Evolutionary conservation across 2,888 invertebrate genomes (phyloP), one percentile per base, ranked within the genome.

Genomic region (Limnephilus lunatus): DNA sequence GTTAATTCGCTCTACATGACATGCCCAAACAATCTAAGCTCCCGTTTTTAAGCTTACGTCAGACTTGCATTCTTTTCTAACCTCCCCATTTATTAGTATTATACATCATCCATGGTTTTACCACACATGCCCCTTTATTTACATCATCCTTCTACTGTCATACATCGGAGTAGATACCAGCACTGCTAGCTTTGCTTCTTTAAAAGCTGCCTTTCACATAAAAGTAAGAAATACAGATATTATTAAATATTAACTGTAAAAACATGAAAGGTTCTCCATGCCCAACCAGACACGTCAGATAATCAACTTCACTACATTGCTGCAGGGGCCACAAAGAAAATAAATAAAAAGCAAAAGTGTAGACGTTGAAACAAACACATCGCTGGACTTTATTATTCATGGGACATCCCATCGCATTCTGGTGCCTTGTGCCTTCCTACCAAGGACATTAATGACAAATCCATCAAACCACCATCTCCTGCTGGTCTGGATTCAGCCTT

Each of bases 321-420:
- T 88, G 88, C 15, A 30, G 87, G 68, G 68, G 88, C 35, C 14
- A 12, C 31, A 31, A 30, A 88, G 19, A 68, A 86, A 88, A 88
- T 68, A 88, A 88, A 88, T 31, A 88, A 88, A 88, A 88, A 86
- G 86, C 86, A 86, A 86, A 44, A 86, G 86, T 86, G 48, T 86
- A 44, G 44, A 86, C 86, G 86, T 39, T 39, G 86, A 44, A 86
- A 86, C 86, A 86, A 83, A 86, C 86, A 86, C 86, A 83, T 31
- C 83, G 35, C 39, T 25, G 68, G 19, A 68, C 88, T 88, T n/a
- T 88, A 14, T 68, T 35, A 88, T 88, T 30, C 88, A 53, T 19
- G 15, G 31, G 30, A 32, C 87, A 87, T 15, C 87, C 68, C 80
- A 30, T 39, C 68, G n/a, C 88, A 88, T 88, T 80, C 88, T 88